Base-by-base conservation (phyloP, 2,888 invertebrate species). In the Colletes collaris region DNA sequence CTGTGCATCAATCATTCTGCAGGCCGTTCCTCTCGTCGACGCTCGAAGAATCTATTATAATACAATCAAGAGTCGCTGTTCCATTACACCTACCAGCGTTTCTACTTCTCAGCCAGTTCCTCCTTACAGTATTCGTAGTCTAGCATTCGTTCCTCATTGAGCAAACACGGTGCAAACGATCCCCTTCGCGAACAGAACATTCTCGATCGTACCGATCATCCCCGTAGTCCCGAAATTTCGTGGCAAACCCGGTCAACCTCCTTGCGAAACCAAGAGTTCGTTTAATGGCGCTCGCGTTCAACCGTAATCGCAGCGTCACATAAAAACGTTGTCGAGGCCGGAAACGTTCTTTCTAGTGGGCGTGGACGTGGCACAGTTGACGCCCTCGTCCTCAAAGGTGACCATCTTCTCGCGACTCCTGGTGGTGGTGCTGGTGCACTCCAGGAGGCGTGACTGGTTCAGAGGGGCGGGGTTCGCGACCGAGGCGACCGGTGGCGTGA, bases 381-480 rank as follows among this genome's bases (percentile, higher is more conserved):
- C 65, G 84, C 94, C 94, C 89, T 97, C 96, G 91, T 97, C 97
- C 91, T 97, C 96, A 89, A 97, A 97, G 4, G 97, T 97, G 53
- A 97, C 97, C 95, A 96, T 96, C 92, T 96, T 96, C 91, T 96
- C 96, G 65, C 96, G 94, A 75, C 95, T 94, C 82, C 95, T 94
- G 2, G 90, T 89, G 37, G 88, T 85, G 0, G 81, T 81, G 27
- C 65, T 69, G 1, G 76, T 37, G 35, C 77, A 73, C 67, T 89
- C 90, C 16, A 86, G 71, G 16, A 88, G 63, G 0, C 88, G 76
- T 8, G 80, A 81, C 35, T 86, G 86, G 66, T 79, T 93, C 83
- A 82, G 86, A 76, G 65, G 56, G 7, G 56, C 59, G 4, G 78
- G 53, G 19, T 67, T 74, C 2, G 83, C 73, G 1, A 92, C 89